Evolutionary conservation across 2,888 invertebrate genomes (phyloP).

Genomic region (Caenorhabditis plicata): DNA sequence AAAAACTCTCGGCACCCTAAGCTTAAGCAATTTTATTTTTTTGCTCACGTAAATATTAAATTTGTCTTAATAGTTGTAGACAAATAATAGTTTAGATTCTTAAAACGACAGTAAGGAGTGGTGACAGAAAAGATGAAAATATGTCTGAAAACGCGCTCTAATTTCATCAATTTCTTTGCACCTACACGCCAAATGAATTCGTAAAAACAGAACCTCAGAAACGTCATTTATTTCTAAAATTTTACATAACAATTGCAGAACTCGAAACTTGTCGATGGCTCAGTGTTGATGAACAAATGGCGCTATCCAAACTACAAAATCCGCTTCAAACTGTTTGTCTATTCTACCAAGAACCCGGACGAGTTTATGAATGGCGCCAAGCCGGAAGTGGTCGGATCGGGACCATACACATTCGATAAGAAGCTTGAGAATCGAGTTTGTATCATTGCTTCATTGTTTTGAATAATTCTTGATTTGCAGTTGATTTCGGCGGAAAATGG

Average conservation of each 20-base stretch:
- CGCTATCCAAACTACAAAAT: slow-evolving; percentile 56
- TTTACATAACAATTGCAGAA: slow-evolving; percentile 33
- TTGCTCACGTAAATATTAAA: no score
- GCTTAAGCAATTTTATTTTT: no score
- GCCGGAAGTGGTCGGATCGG: slow-evolving; percentile 55
- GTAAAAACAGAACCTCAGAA: not conserved
- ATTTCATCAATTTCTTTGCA: no score
- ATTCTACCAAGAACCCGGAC: slow-evolving; percentile 63
- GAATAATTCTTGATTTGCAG: slow-evolving; percentile 22
- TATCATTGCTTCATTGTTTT: not conserved
- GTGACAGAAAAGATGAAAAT: no score
- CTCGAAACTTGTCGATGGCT: slow-evolving; percentile 48
- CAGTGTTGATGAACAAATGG: slow-evolving; percentile 57
- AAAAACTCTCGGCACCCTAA: no score
- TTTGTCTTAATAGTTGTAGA: no score
- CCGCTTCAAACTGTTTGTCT: slow-evolving; percentile 56
- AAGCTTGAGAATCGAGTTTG: slow-evolving; percentile 53
- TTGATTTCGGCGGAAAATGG: slow-evolving; percentile 53
- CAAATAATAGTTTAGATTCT: no score
- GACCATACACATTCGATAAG: slow-evolving; percentile 65
- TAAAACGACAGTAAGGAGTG: no score
- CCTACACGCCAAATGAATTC: no score
- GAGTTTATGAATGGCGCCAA: slow-evolving; percentile 59
- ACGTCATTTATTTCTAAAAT: no score
- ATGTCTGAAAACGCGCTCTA: no score